A percentile compares a stretch with the other conserved stretches of the same genome.
Evolutionary conservation across 2,888 invertebrate species (phyloP).

Genomic region (Drosophila borealis): DNA sequence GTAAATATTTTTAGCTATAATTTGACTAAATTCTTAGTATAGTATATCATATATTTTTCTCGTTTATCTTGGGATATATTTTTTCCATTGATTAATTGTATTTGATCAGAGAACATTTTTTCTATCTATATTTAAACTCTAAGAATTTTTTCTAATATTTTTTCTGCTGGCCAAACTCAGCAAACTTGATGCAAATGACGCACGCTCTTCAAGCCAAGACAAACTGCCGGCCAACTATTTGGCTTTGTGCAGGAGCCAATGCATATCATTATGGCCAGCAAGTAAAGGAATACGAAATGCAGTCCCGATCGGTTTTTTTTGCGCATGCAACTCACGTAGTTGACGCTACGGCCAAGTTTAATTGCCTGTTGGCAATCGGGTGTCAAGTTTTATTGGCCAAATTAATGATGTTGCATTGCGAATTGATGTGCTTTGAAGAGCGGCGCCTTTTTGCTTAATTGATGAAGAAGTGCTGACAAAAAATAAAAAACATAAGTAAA

Average conservation of each 20-base stretch:
- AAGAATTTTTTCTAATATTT: background rate
- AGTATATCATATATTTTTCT: no score
- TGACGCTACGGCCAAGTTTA: conserved; percentile 47
- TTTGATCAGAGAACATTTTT: no score
- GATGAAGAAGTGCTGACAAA: conserved; percentile 21
- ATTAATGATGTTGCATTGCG: conserved; percentile 56
- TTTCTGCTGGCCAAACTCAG: background rate
- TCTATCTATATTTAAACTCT: no score
- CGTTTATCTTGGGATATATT: no score
- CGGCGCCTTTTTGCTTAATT: conserved; percentile 34
- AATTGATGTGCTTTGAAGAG: conserved; percentile 53
- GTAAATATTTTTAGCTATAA: no score
- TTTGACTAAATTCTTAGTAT: no score
- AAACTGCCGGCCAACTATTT: conserved; percentile 13
- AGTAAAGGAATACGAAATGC: background rate
- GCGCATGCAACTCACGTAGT: conserved; percentile 59
- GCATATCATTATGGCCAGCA: conserved; percentile 46
- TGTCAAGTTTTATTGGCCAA: conserved; percentile 62
- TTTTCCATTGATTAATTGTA: no score
- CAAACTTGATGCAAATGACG: conserved; percentile 26
- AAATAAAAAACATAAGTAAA: background rate
- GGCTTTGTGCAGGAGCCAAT: conserved; percentile 23
- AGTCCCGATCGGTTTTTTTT: conserved; percentile 6
- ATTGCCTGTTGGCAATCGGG: conserved; percentile 39
- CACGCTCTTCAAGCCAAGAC: conserved; percentile 11